Evolutionary conservation across 2,888 invertebrate genomes (phyloP), one percentile per base, ranked within the genome.

Genomic region (Caenorhabditis plicata): DNA sequence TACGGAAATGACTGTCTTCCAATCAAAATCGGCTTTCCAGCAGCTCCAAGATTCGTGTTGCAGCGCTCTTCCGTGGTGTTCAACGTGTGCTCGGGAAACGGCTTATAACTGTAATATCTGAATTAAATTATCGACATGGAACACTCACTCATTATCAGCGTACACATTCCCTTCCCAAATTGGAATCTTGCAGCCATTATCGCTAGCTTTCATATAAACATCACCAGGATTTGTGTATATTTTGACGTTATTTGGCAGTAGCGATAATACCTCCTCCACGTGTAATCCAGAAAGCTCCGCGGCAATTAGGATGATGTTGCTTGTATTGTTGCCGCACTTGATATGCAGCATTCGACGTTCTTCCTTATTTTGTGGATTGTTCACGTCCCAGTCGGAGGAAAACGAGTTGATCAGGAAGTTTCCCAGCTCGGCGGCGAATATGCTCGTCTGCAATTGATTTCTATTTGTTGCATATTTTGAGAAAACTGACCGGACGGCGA

Each of bases 401-500:
- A 52, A 58, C 13, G 56, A 53, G 2, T 44, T 22, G 5, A 64
- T 46, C 19, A 68, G 52, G 20, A 29, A 48, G 22, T 68, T 68
- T 4, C 53, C 68, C 19, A 68, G 57, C 20, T 68, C 64, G 8
- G 61, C 60, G 9, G 46, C 40, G 40, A 68, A 65, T 9, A 65
- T 62, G 31, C 64, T 57, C 2, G 49, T 50, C 63, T 64, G 25
- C 55, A 27, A 19, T 9, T n/a, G n/a, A n/a, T n/a, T n/a, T n/a
- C n/a, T n/a, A n/a, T n/a, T n/a, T n/a, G n/a, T n/a, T n/a, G n/a
- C n/a, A n/a, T n/a, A n/a, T n/a, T n/a, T n/a, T n/a, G n/a, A n/a
- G n/a, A n/a, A n/a, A n/a, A n/a, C n/a, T n/a, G n/a, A 61, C 65
- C 46, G 62, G 54, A 42, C 69, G 42, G 36, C 69, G 47, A 19